Evolutionary conservation across 2,113 vertebrate genomes (phyloP), one percentile per base, ranked within the genome.

Genomic region (Tenebrosternarchus preto): DNA sequence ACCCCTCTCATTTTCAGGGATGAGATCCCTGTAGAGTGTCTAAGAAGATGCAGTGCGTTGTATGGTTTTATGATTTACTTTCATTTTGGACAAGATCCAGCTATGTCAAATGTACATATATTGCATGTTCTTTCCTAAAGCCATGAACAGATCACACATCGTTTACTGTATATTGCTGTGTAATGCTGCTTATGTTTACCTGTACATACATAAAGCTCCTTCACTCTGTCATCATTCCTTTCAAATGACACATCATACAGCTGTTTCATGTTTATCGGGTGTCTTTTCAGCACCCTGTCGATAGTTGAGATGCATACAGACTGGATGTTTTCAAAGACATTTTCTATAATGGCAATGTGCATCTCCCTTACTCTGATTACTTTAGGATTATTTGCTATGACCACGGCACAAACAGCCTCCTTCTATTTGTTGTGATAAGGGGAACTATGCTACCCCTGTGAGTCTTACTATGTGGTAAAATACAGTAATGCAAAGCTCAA

Each of bases 161-260:
- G n/a, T n/a, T 56, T 73, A 77, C 33, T 73, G 31, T 67, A n/a
- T n/a, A n/a, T n/a, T n/a, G n/a, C n/a, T n/a, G n/a, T n/a, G n/a
- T n/a, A n/a, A n/a, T n/a, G n/a, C n/a, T n/a, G n/a, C n/a, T n/a
- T n/a, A n/a, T n/a, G n/a, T 86, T 73, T 74, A 80, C 67, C 61
- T 60, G 25, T 78, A 19, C 63, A 67, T 36, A 67, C 19, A 8
- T 1, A 2, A 50, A 72, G 39, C 2, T 75, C 66, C 67, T 76
- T 79, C 50, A 84, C 33, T 78, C 69, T 61, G n/a, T 70, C 70
- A 27, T 22, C 19, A 60, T 81, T 86, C 46, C 56, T 70, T 72
- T 80, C 55, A 29, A 83, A 77, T 64, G 67, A 68, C 24, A 77
- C 61, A 22, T 4, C 16, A 55, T 82, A 80, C 17, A 75, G 69